A percentile compares a stretch with the other conserved stretches of the same genome.
Evolutionary conservation across 2,113 vertebrate species (phyloP).

Genomic region (Siniperca knerii): DNA sequence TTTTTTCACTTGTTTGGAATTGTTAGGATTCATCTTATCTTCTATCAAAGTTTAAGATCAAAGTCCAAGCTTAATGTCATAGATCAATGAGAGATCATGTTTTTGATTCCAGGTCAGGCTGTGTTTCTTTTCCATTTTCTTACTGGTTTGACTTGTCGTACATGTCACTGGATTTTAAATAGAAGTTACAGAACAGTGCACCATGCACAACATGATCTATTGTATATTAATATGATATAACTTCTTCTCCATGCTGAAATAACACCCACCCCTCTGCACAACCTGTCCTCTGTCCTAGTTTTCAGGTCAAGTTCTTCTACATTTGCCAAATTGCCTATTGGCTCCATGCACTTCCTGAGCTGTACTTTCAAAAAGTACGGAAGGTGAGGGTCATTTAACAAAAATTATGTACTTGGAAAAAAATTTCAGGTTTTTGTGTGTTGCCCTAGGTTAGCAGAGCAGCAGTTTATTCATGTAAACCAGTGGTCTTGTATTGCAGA

Average conservation of each 20-base stretch:
- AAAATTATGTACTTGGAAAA: background rate
- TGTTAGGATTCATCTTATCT: background rate
- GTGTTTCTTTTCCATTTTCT: background rate
- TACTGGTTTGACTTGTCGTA: background rate
- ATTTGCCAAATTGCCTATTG: constrained; percentile 92
- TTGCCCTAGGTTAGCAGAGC: background rate
- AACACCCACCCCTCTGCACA: constrained; percentile 7
- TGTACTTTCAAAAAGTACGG: constrained; percentile 89
- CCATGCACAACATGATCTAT: background rate
- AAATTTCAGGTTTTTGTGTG: background rate
- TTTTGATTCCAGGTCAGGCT: background rate
- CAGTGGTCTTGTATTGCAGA: background rate
- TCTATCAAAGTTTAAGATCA: background rate
- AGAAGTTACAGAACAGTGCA: background rate
- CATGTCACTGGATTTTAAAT: background rate
- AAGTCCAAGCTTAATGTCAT: background rate
- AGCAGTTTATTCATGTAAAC: background rate
- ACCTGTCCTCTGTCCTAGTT: constrained; percentile 78
- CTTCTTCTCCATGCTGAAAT: background rate
- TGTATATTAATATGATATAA: background rate
- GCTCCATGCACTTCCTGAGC: constrained; percentile 89
- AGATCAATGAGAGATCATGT: background rate
- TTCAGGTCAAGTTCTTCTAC: constrained; percentile 93
- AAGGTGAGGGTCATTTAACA: constrained; percentile 80
- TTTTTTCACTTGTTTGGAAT: background rate